Percentiles rank a stretch among this genome's conserved stretches.
Conservation (phyloP, 2,888 invertebrate genomes). For the Neocrepidodera transversa region DNA sequence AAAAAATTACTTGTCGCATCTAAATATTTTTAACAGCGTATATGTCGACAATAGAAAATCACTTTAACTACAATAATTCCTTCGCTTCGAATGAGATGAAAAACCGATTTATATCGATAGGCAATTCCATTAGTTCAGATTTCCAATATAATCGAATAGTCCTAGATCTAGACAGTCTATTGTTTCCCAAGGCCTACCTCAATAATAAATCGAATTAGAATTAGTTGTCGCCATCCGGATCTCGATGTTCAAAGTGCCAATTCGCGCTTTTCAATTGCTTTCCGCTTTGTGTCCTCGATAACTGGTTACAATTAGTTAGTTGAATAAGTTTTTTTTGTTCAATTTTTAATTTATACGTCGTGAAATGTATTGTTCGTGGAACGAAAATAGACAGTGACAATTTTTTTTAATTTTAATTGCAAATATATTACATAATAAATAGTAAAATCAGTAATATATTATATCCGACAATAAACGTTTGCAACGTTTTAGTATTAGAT, state of each 20-base stretch:
- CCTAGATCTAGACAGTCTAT: slow-evolving; percentile 13
- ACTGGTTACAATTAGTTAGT: slow-evolving; percentile 1
- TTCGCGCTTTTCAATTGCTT: slow-evolving; percentile 1
- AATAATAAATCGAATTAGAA: slow-evolving; percentile 6
- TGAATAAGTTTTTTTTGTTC: not conserved
- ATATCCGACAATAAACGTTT: too few species aligned
- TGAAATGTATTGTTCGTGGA: not conserved
- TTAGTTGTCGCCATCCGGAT: too few species aligned
- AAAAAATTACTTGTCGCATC: too few species aligned
- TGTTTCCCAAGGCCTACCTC: slow-evolving; percentile 16
- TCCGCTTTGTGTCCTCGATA: not conserved
- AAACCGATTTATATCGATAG: not conserved
- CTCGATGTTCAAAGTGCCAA: slow-evolving; percentile 8
- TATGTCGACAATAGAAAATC: too few species aligned
- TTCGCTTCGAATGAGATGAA: not conserved
- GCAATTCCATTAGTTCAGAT: not conserved
- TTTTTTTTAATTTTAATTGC: too few species aligned
- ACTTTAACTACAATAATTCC: not conserved
- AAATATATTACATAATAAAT: too few species aligned
- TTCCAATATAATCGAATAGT: slow-evolving; percentile 12
- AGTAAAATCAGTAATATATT: too few species aligned
- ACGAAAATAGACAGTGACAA: too few species aligned
- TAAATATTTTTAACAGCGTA: too few species aligned
- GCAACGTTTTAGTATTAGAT: too few species aligned
- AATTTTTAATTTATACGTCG: not conserved